These are phyloP conservation scores for Columba guinea DNA, from an alignment of 2,797 vertebrate species.

Conservation along the genomic window DNA sequence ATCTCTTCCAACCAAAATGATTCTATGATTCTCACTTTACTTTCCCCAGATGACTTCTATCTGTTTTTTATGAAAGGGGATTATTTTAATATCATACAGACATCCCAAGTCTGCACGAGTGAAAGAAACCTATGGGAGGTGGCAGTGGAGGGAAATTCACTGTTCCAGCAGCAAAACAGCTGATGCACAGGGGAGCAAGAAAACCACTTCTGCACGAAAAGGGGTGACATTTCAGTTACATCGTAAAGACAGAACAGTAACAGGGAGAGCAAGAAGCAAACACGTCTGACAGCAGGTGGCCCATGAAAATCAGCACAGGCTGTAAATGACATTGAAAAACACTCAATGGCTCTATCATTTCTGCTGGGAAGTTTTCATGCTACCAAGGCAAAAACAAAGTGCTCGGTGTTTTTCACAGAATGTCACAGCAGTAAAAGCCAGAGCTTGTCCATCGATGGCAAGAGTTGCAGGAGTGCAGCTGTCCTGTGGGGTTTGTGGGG, in stretches of 20 bases:
- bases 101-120: fast-evolving
- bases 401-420: not conserved
- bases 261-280: not conserved
- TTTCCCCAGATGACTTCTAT: not conserved
- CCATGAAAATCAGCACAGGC: not conserved
- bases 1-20: too few species aligned
- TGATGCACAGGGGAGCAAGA: not conserved
- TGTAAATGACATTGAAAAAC: not conserved
- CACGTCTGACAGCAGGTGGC: not conserved
- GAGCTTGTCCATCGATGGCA: not conserved
- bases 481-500: fast-evolving
- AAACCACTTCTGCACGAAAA: not conserved
- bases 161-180: not conserved
- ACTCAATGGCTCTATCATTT: not conserved
- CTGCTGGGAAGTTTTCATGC: not conserved
- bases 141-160: not conserved
- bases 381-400: not conserved
- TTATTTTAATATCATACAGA: not conserved
- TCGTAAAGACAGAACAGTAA: not conserved
- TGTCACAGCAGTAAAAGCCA: not conserved
- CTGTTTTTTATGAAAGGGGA: not conserved
- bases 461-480: not conserved
- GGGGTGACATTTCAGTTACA: not conserved
- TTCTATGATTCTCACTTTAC: not conserved
- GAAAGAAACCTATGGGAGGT: not conserved